Conservation (phyloP, 2,113 vertebrate species). For the Tachycineta bicolor region DNA sequence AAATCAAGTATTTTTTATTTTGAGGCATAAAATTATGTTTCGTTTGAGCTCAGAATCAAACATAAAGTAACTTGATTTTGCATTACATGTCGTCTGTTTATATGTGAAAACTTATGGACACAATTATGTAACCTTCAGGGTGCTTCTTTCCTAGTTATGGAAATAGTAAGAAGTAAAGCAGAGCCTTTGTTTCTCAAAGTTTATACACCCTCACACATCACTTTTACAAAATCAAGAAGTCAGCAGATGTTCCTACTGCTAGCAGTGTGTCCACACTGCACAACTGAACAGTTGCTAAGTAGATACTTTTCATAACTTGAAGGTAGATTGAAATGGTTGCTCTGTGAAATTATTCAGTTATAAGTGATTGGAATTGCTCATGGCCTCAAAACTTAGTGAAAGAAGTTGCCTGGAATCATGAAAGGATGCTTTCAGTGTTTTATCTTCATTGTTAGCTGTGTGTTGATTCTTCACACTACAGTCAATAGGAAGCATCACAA, state of each 20-base stretch:
- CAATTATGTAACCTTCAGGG: neutral
- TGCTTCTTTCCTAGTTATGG: neutral
- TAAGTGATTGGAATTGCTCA: neutral
- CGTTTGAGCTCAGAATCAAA: neutral
- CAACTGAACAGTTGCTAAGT: neutral
- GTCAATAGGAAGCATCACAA: neutral
- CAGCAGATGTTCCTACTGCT: neutral
- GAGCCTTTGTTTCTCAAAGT: neutral
- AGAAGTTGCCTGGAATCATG: neutral
- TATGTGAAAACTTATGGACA: neutral
- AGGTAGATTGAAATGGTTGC: neutral
- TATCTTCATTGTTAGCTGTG: neutral
- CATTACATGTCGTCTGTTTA: neutral
- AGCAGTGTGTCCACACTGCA: neutral
- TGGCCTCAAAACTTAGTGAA: neutral
- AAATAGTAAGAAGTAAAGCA: neutral
- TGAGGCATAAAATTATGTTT: neutral
- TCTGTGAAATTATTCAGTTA: conserved; percentile 19
- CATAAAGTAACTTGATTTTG: neutral
- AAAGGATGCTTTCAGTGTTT: neutral
- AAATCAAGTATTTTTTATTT: neutral
- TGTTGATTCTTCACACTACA: neutral
- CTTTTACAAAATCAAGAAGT: conserved; percentile 23
- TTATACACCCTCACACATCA: neutral
- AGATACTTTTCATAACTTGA: neutral